Evolutionary conservation across 2,113 vertebrate genomes (phyloP).

Genomic region (Colossoma macropomum): DNA sequence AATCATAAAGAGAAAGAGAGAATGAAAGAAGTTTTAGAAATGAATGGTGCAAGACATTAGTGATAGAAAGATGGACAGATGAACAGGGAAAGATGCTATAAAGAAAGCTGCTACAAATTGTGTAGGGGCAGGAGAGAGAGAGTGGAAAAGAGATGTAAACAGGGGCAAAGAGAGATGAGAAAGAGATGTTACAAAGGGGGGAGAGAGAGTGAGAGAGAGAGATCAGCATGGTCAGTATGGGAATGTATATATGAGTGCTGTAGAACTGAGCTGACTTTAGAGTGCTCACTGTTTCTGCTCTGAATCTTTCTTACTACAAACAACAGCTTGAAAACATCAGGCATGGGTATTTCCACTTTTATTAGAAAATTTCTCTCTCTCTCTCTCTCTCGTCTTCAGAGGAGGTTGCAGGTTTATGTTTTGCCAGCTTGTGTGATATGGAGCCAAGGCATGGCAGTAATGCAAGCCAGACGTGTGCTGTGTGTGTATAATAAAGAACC

Average conservation of each 20-base stretch:
- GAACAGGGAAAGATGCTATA: not conserved
- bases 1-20: too few relatives aligned
- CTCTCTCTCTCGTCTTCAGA: conserved; percentile 13
- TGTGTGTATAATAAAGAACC: conserved; percentile 28
- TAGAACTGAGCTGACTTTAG: not conserved
- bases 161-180: conserved; percentile 8
- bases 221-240: not conserved
- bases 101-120: not conserved
- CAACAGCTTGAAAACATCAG: conserved; percentile 51
- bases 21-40: too few relatives aligned
- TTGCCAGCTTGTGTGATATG: conserved; percentile 36
- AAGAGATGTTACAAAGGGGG: not conserved
- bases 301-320: not conserved
- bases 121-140: not conserved
- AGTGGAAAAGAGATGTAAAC: not conserved
- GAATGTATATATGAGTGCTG: not conserved
- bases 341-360: conserved; percentile 41
- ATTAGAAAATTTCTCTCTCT: not conserved
- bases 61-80: too few relatives aligned
- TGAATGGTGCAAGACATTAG: too few relatives aligned
- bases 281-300: not conserved
- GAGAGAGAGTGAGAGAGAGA: conserved; percentile 19
- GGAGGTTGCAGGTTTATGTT: conserved; percentile 37
- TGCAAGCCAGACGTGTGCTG: conserved; percentile 38
- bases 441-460: conserved; percentile 23